Conservation (phyloP, 2,113 vertebrate genomes). For the Tringa solitaria region DNA sequence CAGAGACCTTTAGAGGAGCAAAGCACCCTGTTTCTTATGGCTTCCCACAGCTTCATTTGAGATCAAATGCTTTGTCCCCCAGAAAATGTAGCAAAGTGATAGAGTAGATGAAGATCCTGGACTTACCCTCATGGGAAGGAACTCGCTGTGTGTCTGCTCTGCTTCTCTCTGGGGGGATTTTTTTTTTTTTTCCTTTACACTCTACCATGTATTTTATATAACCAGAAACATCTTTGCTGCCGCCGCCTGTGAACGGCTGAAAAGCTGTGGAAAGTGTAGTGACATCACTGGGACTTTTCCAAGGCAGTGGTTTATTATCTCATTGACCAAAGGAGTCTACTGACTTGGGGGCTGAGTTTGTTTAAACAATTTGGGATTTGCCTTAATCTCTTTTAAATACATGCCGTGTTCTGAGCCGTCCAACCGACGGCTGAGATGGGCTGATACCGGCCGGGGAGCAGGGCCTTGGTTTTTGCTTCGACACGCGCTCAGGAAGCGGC, state of each 20-base stretch:
- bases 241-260: not conserved
- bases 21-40: not conserved
- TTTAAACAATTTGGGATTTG: not conserved
- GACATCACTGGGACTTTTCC: slow-evolving; percentile 22
- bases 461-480: not conserved
- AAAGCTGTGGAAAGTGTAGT: not conserved
- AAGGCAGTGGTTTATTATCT: slow-evolving; percentile 34
- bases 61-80: not conserved
- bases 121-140: accelerated
- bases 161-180: not conserved
- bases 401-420: not conserved
- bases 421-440: accelerated
- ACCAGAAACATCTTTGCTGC: not conserved
- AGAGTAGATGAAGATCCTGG: not conserved
- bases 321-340: slow-evolving; percentile 21
- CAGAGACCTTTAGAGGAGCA: not conserved
- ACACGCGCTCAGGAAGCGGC: not conserved
- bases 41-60: not conserved
- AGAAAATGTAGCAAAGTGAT: not conserved
- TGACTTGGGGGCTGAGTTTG: not conserved
- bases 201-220: not conserved
- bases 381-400: not conserved
- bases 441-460: not conserved
- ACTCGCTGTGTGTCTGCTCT: not conserved
- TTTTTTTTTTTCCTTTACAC: not conserved